phyloP scores from a whole-genome alignment of 2,888 invertebrate species.

The Altica lythri region DNA sequence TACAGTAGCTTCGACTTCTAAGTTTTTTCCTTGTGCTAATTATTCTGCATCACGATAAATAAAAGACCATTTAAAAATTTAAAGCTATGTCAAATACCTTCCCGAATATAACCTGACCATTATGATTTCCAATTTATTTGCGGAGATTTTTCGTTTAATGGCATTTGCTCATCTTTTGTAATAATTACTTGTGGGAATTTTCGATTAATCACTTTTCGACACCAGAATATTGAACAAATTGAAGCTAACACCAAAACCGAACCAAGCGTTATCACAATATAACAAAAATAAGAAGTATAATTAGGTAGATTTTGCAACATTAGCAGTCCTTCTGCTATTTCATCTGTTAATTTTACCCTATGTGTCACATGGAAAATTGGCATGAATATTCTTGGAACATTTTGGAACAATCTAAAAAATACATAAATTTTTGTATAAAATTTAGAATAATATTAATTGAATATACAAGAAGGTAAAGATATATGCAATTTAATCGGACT shows the following conservation, averaged over 20 bases:
- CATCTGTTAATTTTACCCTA: conserved; percentile 63
- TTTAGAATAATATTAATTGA: neutral
- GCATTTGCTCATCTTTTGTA: neutral
- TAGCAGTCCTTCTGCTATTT: conserved; percentile 62
- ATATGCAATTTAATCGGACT: no score
- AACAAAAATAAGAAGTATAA: conserved; percentile 39
- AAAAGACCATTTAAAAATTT: no score
- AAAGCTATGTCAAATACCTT: no score
- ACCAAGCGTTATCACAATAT: conserved; percentile 41
- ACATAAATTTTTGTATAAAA: neutral
- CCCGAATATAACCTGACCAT: no score
- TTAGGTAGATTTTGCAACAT: conserved; percentile 60
- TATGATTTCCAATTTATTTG: neutral
- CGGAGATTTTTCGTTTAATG: neutral
- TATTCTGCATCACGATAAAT: no score
- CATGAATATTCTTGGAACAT: conserved; percentile 69
- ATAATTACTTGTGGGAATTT: no score
- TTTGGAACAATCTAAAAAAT: conserved; percentile 67
- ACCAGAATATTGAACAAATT: conserved; percentile 38
- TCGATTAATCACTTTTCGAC: conserved; percentile 23
- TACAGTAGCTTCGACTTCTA: no score
- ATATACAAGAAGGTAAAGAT: no score
- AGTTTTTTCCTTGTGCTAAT: no score
- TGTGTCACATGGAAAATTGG: conserved; percentile 80
- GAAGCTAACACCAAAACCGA: conserved; percentile 37